A percentile compares a stretch with the other conserved stretches of the same genome.
Evolutionary conservation across 2,113 vertebrate species (phyloP).

Genomic region (Scolopax mira): DNA sequence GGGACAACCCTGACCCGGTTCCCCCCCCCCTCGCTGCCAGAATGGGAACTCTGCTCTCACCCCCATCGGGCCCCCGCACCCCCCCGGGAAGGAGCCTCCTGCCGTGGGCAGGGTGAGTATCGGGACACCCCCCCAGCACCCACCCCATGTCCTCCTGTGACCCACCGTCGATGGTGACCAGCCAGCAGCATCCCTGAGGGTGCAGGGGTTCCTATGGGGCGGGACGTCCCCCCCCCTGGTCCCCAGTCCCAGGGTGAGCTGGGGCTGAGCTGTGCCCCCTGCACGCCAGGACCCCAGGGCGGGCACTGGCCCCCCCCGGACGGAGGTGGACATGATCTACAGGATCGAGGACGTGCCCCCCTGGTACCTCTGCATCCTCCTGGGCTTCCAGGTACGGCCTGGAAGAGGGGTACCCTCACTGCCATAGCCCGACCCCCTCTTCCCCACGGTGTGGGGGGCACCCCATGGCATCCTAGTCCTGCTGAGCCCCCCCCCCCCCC

Average conservation of each 20-base stretch:
- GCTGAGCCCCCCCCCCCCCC: not conserved
- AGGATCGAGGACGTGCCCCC: constrained; percentile 92
- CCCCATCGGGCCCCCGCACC: fast-evolving
- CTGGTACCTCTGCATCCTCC: constrained; percentile 93
- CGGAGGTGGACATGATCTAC: constrained; percentile 89
- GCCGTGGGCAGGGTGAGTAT: constrained; percentile 7
- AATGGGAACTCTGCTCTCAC: not conserved
- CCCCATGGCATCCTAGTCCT: not conserved
- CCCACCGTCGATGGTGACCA: fast-evolving
- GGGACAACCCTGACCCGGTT: not conserved
- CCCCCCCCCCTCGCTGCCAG: not conserved
- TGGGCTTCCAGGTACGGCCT: constrained; percentile 90
- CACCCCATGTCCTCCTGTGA: not conserved
- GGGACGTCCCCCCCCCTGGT: not conserved
- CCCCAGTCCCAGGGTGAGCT: not conserved
- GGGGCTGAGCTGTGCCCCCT: not conserved
- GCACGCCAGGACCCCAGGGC: not conserved
- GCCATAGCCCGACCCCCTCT: not conserved
- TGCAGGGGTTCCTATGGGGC: not conserved
- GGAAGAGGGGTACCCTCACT: not conserved
- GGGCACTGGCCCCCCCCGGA: not conserved
- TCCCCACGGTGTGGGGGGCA: fast-evolving
- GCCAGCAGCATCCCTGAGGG: not conserved
- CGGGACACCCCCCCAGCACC: fast-evolving
- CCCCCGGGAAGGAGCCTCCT: not conserved